Conservation (phyloP, 2,113 vertebrate genomes). For the Urocynchramus pylzowi region DNA sequence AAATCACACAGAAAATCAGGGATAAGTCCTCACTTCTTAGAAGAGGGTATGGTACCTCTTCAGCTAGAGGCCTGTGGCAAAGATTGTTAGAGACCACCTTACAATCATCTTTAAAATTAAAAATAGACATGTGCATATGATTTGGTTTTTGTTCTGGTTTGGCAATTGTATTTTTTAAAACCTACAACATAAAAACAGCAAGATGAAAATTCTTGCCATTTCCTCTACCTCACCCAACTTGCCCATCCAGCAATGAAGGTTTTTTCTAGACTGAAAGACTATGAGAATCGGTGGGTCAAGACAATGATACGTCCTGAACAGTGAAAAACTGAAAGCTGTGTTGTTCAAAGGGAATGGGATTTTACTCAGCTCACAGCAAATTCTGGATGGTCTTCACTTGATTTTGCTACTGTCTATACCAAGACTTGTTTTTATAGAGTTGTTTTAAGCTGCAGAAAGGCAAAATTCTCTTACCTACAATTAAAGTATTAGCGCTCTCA, state of each 20-base stretch:
- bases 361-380: not conserved
- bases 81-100: not conserved
- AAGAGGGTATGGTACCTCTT: not conserved
- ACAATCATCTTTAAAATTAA: not conserved
- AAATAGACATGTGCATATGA: not conserved
- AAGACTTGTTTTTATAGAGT: not conserved
- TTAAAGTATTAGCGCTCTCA: slow-evolving; percentile 4
- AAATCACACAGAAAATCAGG: not conserved
- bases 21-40: not conserved
- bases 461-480: not conserved
- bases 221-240: not conserved
- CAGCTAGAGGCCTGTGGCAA: not conserved
- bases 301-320: not conserved
- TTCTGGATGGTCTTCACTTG: not conserved
- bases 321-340: not conserved
- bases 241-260: not conserved
- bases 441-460: slow-evolving; percentile 14
- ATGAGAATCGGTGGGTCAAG: not conserved
- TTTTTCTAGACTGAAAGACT: not conserved
- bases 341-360: not conserved
- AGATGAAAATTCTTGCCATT: not conserved
- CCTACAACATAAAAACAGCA: not conserved
- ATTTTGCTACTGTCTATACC: not conserved
- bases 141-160: not conserved
- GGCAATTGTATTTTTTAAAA: not conserved